phyloP scores from a whole-genome alignment of 2,888 invertebrate genomes.

The Lepas anatifera region DNA sequence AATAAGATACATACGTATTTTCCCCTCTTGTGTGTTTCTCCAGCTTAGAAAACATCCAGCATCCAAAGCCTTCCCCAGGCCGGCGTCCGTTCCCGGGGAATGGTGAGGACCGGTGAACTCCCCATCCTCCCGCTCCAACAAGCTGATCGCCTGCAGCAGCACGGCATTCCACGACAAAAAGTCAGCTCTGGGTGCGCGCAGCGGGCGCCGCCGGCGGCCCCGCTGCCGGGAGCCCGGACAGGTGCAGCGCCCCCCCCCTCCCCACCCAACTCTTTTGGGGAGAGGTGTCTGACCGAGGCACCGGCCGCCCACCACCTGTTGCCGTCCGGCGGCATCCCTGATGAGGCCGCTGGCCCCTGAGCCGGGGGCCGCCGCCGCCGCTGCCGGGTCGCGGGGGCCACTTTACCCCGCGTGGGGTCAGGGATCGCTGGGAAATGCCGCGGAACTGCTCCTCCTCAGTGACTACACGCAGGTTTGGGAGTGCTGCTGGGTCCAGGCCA shows the following conservation, averaged over 20 bases:
- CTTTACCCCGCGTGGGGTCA: too few relatives aligned
- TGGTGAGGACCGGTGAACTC: not conserved
- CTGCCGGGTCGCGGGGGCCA: too few relatives aligned
- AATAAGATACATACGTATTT: too few relatives aligned
- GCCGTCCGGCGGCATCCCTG: not conserved
- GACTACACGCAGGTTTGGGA: too few relatives aligned
- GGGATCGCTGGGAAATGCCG: too few relatives aligned
- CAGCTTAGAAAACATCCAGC: too few relatives aligned
- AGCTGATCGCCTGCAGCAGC: not conserved
- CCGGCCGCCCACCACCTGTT: not conserved
- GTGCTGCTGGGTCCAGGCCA: too few relatives aligned
- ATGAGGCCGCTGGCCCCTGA: not conserved
- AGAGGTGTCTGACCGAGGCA: not conserved
- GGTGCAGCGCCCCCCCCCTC: not conserved
- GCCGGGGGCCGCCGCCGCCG: not conserved
- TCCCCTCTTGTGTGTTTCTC: too few relatives aligned
- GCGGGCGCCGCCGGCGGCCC: not conserved
- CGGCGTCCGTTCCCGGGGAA: too few relatives aligned
- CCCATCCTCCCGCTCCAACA: not conserved
- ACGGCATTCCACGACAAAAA: not conserved
- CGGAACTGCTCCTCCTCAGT: too few relatives aligned
- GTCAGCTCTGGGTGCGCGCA: not conserved
- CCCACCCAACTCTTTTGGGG: not conserved
- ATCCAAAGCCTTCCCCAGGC: too few relatives aligned
- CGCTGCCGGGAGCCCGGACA: not conserved